Evolutionary conservation across 2,797 vertebrate genomes (phyloP).

Genomic region (Bradypus variegatus): DNA sequence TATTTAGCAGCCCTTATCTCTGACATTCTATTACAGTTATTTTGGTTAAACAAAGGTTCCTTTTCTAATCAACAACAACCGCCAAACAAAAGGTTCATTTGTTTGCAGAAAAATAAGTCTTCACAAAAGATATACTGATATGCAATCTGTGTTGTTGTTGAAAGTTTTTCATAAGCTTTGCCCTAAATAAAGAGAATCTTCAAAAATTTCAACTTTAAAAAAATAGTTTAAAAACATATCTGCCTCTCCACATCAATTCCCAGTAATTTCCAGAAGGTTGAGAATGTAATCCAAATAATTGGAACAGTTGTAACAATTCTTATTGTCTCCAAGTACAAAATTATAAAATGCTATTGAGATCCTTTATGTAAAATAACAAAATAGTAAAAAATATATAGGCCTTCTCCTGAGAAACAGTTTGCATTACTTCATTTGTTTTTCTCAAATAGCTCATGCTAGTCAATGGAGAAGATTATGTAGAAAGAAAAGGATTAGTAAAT

Average conservation of each 20-base stretch:
- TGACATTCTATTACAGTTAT: background rate
- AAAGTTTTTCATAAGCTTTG: background rate
- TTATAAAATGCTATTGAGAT: background rate
- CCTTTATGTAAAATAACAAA: slow-evolving; percentile 11
- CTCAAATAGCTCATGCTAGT: background rate
- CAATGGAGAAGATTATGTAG: background rate
- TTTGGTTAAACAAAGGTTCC: background rate
- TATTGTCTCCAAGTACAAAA: background rate
- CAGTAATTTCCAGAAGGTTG: background rate
- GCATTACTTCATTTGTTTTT: background rate
- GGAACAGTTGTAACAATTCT: background rate
- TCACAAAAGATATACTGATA: background rate
- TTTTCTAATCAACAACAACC: background rate
- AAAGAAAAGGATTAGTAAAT: background rate
- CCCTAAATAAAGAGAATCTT: background rate
- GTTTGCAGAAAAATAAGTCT: background rate
- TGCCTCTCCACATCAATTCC: background rate
- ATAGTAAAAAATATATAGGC: background rate
- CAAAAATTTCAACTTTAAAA: background rate
- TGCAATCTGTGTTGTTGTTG: background rate
- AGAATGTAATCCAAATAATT: background rate
- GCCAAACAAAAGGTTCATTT: background rate
- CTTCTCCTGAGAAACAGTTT: background rate
- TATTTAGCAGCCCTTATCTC: background rate
- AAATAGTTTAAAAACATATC: background rate